phyloP scores from a whole-genome alignment of 2,113 vertebrate genomes.

The Trinectes maculatus region DNA sequence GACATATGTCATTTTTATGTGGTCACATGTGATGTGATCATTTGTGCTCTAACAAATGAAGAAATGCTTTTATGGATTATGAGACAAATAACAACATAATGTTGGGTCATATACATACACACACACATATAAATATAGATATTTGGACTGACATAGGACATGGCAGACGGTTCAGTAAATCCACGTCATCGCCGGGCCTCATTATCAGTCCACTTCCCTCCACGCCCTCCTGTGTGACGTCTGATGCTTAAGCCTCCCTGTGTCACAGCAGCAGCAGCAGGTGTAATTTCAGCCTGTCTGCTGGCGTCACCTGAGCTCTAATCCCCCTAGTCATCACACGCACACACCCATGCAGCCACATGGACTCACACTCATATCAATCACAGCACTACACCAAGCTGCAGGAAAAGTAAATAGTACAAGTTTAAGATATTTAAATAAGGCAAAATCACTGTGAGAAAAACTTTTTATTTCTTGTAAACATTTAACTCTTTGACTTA shows the following conservation, averaged over 20 bases:
- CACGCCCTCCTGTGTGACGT: slow-evolving; percentile 22
- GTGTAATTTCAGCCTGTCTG: slow-evolving; percentile 50
- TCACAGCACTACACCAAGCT: not conserved
- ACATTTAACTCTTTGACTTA: too few species aligned
- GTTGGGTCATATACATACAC: too few species aligned
- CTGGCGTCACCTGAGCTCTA: slow-evolving; percentile 45
- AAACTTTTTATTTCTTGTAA: too few species aligned
- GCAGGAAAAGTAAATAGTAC: not conserved
- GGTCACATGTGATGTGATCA: too few species aligned
- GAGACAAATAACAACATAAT: too few species aligned
- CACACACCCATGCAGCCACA: slow-evolving; percentile 1
- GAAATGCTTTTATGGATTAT: too few species aligned
- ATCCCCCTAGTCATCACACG: slow-evolving; percentile 41
- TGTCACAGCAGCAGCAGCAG: slow-evolving; percentile 36
- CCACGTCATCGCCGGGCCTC: not conserved
- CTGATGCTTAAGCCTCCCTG: slow-evolving; percentile 26
- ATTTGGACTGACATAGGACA: too few species aligned
- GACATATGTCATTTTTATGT: too few species aligned
- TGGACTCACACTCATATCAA: not conserved
- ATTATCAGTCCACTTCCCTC: not conserved
- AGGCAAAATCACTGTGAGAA: too few species aligned
- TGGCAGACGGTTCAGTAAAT: slow-evolving; percentile 18
- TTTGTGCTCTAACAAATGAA: too few species aligned
- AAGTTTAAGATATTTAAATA: not conserved
- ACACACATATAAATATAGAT: too few species aligned